Conservation (phyloP, 1,140 invertebrate genomes). For the Drosophila neocordata region DNA sequence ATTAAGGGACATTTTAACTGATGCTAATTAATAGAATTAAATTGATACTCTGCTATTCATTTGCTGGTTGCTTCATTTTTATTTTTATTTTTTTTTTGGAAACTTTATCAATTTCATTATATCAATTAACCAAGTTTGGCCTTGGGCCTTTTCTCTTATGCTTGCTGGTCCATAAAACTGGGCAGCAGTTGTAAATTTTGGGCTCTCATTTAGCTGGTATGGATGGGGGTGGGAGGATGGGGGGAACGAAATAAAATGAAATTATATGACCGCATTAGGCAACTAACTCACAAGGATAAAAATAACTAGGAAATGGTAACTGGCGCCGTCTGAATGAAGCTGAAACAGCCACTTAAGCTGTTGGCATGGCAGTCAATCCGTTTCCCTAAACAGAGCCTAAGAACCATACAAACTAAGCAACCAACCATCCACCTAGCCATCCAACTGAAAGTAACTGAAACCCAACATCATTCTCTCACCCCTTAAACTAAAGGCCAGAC, state of each 20-base stretch:
- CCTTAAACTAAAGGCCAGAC: not conserved
- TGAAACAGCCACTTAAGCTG: conserved; percentile 75
- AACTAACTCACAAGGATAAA: conserved; percentile 44
- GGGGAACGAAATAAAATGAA: conserved; percentile 72
- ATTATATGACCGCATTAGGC: conserved; percentile 64
- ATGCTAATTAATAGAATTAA: conserved; percentile 3
- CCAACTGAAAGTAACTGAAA: conserved; percentile 5
- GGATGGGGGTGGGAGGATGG: too few relatives aligned
- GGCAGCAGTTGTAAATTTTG: conserved; percentile 70
- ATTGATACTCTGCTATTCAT: not conserved
- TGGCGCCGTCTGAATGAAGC: conserved; percentile 55
- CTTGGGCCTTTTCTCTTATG: conserved; percentile 44
- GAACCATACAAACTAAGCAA: conserved; percentile 28
- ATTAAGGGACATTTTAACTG: not conserved
- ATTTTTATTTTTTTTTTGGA: not conserved
- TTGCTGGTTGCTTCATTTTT: too few relatives aligned
- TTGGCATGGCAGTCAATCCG: conserved; percentile 78
- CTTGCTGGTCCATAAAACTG: conserved; percentile 56
- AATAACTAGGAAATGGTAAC: conserved; percentile 44
- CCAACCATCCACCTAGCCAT: conserved; percentile 12
- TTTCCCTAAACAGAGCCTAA: conserved; percentile 55
- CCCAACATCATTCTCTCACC: not conserved
- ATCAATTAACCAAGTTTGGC: conserved; percentile 63
- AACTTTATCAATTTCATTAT: conserved; percentile 71
- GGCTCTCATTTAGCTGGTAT: conserved; percentile 51